Evolutionary conservation across 2,113 vertebrate genomes (phyloP), one percentile per base, ranked within the genome.

Genomic region (Macheiramphus alcinus): DNA sequence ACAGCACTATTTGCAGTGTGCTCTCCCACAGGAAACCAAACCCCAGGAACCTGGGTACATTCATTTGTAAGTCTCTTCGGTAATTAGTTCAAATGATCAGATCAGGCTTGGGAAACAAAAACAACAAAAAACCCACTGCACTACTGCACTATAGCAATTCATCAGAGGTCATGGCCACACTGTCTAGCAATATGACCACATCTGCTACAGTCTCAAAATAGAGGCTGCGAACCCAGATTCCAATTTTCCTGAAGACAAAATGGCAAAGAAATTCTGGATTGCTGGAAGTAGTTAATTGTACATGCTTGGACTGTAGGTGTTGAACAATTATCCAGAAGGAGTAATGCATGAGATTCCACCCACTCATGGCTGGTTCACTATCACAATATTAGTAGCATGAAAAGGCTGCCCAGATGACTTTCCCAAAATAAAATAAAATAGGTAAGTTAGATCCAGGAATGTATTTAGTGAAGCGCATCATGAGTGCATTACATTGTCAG

Each of bases 1-100:
- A 34, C 0, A 0, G 11, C 42, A 6, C 13, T 15, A 1, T 36
- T 36, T 32, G 56, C 52, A 45, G 62, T 3, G 0, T 43, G 23
- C 13, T 75, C 10, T 82, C n/a, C 75, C 7, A 0, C 48, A 80
- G 67, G 43, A 82, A 32, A 19, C 4, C 47, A 32, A 6, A 59
- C 43, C 52, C 19, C 74, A 85, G 79, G 47, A 66, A 34, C 32
- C 2, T 16, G n/a, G 25, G 11, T 6, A 18, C 19, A 16, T 20
- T 55, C 0, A 2, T 75, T 58, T 50, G 21, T 18, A 55, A 63
- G 31, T 11, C 55, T 76, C 45, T 65, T 43, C 0, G 9, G 36
- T 29, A 58, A 40, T 76, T 58, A 48, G 18, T 48, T 76, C 71
- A 66, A 63, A 70, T 20, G 10, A 55, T 45, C 43, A 63, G 36